A percentile compares a stretch with the other conserved stretches of the same genome.
phyloP scores from a whole-genome alignment of 2,888 invertebrate species.

The Drosophila silvestris region DNA sequence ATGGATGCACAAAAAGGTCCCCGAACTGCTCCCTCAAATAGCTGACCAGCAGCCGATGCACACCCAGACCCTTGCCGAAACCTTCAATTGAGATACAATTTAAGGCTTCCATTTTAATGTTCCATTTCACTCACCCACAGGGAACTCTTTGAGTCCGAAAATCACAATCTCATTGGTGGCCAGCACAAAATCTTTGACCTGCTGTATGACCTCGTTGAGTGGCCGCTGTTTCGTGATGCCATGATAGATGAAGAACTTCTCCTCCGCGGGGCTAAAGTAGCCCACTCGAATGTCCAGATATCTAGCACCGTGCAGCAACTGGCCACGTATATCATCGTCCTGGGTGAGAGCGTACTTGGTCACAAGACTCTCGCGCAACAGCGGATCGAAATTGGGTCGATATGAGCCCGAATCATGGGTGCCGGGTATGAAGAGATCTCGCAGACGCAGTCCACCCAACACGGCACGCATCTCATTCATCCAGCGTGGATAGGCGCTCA shows the following conservation, averaged over 20 bases:
- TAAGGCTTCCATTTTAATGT: background rate
- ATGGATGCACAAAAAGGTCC: constrained; percentile 86
- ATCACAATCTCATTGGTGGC: constrained; percentile 88
- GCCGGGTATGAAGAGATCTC: constrained; percentile 89
- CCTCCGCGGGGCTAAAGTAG: constrained; percentile 84
- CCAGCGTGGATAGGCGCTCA: constrained; percentile 87
- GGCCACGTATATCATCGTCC: constrained; percentile 87
- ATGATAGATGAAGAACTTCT: constrained; percentile 87
- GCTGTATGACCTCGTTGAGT: constrained; percentile 86
- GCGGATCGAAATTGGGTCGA: constrained; percentile 83
- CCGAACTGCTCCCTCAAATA: constrained; percentile 87
- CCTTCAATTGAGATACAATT: constrained; percentile 74
- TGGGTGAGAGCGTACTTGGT: constrained; percentile 86
- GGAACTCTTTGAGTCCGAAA: constrained; percentile 88
- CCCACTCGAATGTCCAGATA: constrained; percentile 88
- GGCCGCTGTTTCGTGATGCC: constrained; percentile 86
- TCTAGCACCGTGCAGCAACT: constrained; percentile 87
- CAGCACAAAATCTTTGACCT: constrained; percentile 86
- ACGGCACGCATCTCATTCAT: constrained; percentile 86
- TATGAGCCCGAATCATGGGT: constrained; percentile 90
- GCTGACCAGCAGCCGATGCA: constrained; percentile 86
- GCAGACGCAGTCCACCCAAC: constrained; percentile 86
- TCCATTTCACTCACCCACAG: constrained; percentile 85
- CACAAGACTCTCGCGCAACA: constrained; percentile 84
- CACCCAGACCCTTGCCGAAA: constrained; percentile 84